phyloP scores from a whole-genome alignment of 2,797 vertebrate species.

The Hemitrygon akajei region DNA sequence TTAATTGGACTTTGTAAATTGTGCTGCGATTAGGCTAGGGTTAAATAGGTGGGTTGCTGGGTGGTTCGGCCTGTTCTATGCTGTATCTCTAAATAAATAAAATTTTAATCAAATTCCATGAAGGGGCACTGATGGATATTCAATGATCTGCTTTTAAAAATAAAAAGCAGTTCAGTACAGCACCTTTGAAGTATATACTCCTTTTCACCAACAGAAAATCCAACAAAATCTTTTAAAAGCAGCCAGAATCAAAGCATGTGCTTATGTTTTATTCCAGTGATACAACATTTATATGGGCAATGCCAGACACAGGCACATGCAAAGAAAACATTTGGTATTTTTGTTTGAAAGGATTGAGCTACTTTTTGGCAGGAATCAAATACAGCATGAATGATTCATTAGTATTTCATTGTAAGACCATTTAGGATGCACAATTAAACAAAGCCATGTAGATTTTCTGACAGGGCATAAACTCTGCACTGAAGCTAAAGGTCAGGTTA shows the following conservation, averaged over 20 bases:
- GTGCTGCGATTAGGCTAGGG: too few relatives aligned
- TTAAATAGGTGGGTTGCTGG: too few relatives aligned
- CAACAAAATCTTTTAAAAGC: neutral
- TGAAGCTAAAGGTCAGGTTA: neutral
- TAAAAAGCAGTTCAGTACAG: neutral
- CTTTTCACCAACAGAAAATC: neutral
- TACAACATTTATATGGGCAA: neutral
- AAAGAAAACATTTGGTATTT: neutral
- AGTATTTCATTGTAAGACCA: neutral
- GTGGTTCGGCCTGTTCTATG: too few relatives aligned
- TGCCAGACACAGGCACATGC: neutral
- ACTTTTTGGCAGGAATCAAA: neutral
- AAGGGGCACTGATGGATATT: neutral
- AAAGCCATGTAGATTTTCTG: neutral
- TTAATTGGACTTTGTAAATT: too few relatives aligned
- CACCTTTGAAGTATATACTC: neutral
- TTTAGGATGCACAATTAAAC: neutral
- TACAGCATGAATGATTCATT: neutral
- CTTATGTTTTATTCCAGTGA: neutral
- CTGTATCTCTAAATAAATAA: too few relatives aligned
- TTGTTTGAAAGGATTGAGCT: neutral
- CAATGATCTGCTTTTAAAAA: neutral
- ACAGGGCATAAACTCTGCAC: neutral
- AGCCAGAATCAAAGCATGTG: neutral
- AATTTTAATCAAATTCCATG: neutral